Evolutionary conservation across 2,888 invertebrate species (phyloP), one percentile per base, ranked within the genome.

Genomic region (Drosophila nigricruria): DNA sequence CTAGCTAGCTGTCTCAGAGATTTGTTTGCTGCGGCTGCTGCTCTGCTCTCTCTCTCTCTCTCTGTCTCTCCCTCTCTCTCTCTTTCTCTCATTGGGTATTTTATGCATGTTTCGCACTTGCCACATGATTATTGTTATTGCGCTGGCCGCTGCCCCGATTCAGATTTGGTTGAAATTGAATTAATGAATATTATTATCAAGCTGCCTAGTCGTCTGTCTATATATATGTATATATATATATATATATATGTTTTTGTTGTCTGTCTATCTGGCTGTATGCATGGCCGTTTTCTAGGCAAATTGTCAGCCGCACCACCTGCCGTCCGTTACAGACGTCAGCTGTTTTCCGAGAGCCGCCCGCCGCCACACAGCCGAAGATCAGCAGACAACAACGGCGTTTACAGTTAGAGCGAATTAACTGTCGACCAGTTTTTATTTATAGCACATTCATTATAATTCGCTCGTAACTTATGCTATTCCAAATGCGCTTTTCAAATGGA

Each of bases 71-170:
- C 12, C 34, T 34, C 32, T 12, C 34, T 23, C 32, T 53, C 30
- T 36, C 67, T 43, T 42, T 49, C 56, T 64, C 58, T 73, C 53
- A 58, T 38, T 47, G 59, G 36, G 52, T 49, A 73, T 62, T 68
- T 74, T 70, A 58, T 66, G 64, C 61, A 50, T 42, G 60, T 45
- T 59, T 61, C 68, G 64, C 76, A 72, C 76, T 70, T 68, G 59
- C 54, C 53, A 34, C 47, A 56, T 43, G 52, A 67, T 73, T 62
- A 67, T 54, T 58, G 30, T 58, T 54, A 54, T 52, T 40, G 58
- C 66, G 53, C 32, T 66, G 40, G 20, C 23, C 23, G 43, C 43
- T 16, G 43, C 16, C 25, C 38, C 32, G 40, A 30, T 20, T 56
- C 23, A n/a, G 8, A 45, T 43, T 43, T 36, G 62, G 36, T 58